Conservation (phyloP, 2,797 vertebrate species). For the Catostomus latipinnis region DNA sequence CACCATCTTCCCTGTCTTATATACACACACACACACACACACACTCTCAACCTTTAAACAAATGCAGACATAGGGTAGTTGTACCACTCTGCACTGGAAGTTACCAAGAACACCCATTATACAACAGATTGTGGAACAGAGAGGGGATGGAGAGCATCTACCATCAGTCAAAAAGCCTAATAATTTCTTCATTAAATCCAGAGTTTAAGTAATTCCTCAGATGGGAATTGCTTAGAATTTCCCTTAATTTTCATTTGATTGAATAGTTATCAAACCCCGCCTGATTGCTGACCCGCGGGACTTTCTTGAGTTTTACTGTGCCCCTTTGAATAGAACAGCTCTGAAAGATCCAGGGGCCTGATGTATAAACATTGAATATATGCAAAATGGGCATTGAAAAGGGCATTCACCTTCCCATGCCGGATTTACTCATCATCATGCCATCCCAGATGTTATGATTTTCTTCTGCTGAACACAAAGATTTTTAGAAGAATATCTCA, state of each 20-base stretch:
- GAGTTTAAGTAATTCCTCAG: slow-evolving; percentile 42
- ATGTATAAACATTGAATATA: not conserved
- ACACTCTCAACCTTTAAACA: slow-evolving; percentile 17
- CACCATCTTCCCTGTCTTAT: slow-evolving; percentile 47
- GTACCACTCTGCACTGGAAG: not conserved
- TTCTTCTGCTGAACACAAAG: too few species aligned
- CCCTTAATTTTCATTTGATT: slow-evolving; percentile 62
- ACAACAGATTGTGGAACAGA: slow-evolving; percentile 57
- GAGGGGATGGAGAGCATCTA: slow-evolving; percentile 34
- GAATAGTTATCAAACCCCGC: slow-evolving; percentile 9
- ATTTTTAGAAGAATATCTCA: too few species aligned
- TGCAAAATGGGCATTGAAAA: not conserved
- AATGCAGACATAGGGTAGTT: slow-evolving; percentile 21
- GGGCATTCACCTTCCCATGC: not conserved
- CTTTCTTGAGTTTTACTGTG: slow-evolving; percentile 38
- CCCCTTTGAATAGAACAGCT: slow-evolving; percentile 32
- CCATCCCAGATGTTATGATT: too few species aligned
- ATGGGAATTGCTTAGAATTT: slow-evolving; percentile 48
- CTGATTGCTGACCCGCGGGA: slow-evolving; percentile 12
- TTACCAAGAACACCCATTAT: slow-evolving; percentile 42
- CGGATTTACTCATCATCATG: not conserved
- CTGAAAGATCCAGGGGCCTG: not conserved
- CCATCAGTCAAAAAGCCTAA: slow-evolving; percentile 61
- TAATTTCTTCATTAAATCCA: slow-evolving; percentile 66
- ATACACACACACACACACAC: not conserved